phyloP scores from a whole-genome alignment of 2,797 vertebrate species.

The Hypotaenidia philippensis region DNA sequence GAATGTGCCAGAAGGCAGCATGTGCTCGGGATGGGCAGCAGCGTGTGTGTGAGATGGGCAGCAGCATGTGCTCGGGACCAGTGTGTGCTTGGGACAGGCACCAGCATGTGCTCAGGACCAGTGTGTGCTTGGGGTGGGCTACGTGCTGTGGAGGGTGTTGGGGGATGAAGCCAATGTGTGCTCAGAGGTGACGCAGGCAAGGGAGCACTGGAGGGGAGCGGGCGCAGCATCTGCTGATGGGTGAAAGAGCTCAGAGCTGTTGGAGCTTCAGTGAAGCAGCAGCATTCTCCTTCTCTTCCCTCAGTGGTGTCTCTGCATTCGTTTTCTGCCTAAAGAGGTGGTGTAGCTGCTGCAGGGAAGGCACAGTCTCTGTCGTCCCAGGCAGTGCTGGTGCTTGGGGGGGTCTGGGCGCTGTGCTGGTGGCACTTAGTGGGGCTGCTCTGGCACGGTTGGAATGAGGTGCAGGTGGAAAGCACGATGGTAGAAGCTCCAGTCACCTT shows the following conservation, averaged over 20 bases:
- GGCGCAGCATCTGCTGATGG: accelerated
- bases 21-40: accelerated
- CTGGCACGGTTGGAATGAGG: accelerated
- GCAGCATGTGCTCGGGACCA: too few species aligned
- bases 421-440: neutral
- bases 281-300: neutral
- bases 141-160: too few species aligned
- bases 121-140: neutral
- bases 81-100: too few species aligned
- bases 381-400: too few species aligned
- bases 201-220: too few species aligned
- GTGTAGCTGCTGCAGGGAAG: neutral
- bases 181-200: accelerated
- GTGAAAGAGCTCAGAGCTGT: neutral
- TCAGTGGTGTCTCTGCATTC: neutral
- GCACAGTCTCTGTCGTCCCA: neutral
- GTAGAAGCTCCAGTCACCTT: neutral
- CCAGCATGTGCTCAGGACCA: too few species aligned
- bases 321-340: neutral
- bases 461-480: neutral
- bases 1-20: accelerated
- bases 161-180: accelerated
- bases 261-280: neutral
- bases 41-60: too few species aligned
- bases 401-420: neutral